These are phyloP conservation scores for Cuculus canorus DNA, from an alignment of 2,797 vertebrate genomes.

Conservation along the genomic window DNA sequence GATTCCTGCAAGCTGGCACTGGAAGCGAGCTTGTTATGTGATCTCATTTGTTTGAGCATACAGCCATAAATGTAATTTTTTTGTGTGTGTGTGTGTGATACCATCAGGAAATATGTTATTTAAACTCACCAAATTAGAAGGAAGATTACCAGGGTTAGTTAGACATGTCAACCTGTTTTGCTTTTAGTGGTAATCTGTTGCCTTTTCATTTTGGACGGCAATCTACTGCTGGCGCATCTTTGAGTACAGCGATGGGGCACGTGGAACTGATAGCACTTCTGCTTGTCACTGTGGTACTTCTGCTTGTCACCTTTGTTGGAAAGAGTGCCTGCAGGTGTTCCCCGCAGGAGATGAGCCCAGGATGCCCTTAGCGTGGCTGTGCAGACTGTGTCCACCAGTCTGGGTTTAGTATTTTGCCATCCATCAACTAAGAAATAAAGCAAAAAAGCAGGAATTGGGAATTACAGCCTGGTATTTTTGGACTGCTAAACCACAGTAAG, in stretches of 20 bases:
- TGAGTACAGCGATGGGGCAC: too few species aligned
- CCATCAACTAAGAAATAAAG: background rate
- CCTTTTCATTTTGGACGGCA: background rate
- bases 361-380: background rate
- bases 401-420: background rate
- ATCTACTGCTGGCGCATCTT: background rate
- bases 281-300: background rate
- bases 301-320: background rate
- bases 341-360: background rate
- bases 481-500: background rate
- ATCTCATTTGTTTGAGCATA: background rate
- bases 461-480: background rate
- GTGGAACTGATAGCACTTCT: background rate
- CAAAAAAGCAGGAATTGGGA: background rate
- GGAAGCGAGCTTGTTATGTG: background rate
- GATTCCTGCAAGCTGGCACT: background rate
- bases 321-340: background rate
- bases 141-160: background rate
- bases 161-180: background rate
- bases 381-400: too few species aligned
- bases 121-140: background rate
- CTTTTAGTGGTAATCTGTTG: background rate
- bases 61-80: background rate
- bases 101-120: background rate
- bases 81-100: too few species aligned